A percentile compares a stretch with the other conserved stretches of the same genome.
phyloP scores from a whole-genome alignment of 2,113 vertebrate genomes.

The Tupaia tana region DNA sequence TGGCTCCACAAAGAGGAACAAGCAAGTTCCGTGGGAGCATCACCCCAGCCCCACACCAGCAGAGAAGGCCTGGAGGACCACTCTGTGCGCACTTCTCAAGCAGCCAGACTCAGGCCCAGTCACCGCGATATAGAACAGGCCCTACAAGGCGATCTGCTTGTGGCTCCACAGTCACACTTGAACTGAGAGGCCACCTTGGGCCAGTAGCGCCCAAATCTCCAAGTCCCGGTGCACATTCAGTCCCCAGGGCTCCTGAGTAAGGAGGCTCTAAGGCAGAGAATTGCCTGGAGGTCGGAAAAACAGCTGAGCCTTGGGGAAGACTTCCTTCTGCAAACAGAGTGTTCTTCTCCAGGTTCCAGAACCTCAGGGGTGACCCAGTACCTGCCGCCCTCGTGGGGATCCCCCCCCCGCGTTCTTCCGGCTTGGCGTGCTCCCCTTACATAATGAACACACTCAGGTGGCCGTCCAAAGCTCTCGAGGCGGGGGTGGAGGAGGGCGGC shows the following conservation, averaged over 20 bases:
- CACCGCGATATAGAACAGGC: not conserved
- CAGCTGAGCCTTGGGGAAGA: not conserved
- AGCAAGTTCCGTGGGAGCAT: accelerated
- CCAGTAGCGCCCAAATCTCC: no score
- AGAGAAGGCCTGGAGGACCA: accelerated
- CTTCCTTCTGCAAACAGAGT: not conserved
- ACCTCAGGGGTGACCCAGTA: not conserved
- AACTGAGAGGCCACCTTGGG: not conserved
- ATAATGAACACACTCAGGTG: accelerated
- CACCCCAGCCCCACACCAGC: not conserved
- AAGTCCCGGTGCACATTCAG: no score
- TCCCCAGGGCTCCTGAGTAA: not conserved
- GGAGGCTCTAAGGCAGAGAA: not conserved
- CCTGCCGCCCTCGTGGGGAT: not conserved
- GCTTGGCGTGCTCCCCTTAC: accelerated
- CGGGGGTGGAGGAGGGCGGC: accelerated
- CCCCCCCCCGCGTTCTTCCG: not conserved
- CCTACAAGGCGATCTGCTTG: not conserved
- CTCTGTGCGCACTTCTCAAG: accelerated
- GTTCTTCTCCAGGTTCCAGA: not conserved
- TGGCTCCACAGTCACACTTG: not conserved
- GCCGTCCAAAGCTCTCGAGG: not conserved
- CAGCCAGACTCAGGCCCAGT: not conserved
- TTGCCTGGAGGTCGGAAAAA: not conserved
- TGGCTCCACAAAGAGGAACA: no score